Base-by-base conservation (phyloP, 2,113 vertebrate species). In the Echinops telfairi region DNA sequence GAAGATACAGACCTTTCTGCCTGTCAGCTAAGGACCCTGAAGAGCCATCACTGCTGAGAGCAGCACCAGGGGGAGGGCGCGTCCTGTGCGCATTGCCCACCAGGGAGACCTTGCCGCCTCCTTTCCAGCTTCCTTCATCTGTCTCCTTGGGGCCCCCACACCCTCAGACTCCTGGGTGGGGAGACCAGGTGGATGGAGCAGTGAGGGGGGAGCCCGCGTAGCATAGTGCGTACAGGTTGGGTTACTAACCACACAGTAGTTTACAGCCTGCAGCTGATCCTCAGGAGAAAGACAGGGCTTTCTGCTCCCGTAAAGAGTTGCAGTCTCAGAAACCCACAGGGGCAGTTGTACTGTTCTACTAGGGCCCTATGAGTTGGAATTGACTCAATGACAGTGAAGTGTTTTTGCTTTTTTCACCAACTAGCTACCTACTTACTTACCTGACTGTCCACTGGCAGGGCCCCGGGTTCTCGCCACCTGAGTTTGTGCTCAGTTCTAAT, bases 21-120 rank as follows among this genome's bases (percentile, higher is more conserved):
- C 86, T 12, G 57, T n/a, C n/a, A 77, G 8, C 27, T 3, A 4
- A 40, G 60, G 47, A 53, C 47, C 47, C 47, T 14, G 47, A 53
- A 53, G 47, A 53, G 12, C 3, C 0, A 20, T 0, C 9, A 2
- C 31, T 57, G 47, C 1, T 3, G 10, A 9, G 1, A 1, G 29
- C 43, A 15, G 57, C 1, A 4, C 16, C 43, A 1, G 36, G 15
- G 11, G 1, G 5, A 7, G 1, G 2, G 15, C 29, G 29, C 11
- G 6, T 33, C 19, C 20, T 53, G 43, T 58, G 58, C 31, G 64
- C 57, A 83, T 23, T 58, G 25, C 29, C 20, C 20, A 11, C 7
- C 6, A 33, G 10, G 1, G 2, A 15, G 17, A 2, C 0, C 20
- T 76, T 53, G 9, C 15, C 22, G 1, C 33, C 6, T 3, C 43